Percentiles rank a stretch among this genome's conserved stretches.
Conservation (phyloP, 2,113 vertebrate species). For the Callospermophilus lateralis region DNA sequence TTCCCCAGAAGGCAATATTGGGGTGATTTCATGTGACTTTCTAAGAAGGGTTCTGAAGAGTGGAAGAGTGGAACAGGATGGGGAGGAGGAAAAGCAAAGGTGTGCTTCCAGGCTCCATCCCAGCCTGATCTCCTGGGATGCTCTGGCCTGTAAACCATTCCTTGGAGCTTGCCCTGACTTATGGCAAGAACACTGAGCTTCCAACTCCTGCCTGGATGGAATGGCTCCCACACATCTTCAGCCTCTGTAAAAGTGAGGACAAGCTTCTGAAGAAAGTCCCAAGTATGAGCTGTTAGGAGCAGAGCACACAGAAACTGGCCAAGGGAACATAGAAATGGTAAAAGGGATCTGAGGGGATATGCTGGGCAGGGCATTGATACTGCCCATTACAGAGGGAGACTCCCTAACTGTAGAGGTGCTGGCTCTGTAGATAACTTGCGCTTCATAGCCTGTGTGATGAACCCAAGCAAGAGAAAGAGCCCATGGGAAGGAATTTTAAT, state of each 20-base stretch:
- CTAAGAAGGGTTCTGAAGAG: neutral
- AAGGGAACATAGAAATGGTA: neutral
- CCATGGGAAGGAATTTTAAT: neutral
- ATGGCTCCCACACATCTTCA: neutral
- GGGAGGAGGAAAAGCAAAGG: neutral
- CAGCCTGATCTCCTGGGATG: neutral
- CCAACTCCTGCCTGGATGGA: neutral
- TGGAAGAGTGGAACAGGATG: neutral
- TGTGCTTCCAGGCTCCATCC: neutral
- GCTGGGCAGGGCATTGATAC: fast-evolving
- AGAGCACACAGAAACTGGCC: neutral
- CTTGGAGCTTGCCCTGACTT: neutral
- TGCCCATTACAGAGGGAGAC: neutral
- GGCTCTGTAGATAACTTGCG: neutral
- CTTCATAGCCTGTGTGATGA: neutral
- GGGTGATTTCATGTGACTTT: neutral
- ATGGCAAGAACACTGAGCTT: neutral
- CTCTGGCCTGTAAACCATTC: neutral
- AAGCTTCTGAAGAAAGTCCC: neutral
- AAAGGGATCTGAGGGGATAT: neutral
- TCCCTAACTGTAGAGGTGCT: neutral
- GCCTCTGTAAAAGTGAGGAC: neutral
- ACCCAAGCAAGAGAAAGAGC: neutral
- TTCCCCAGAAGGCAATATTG: neutral
- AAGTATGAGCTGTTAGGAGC: neutral